A percentile compares a stretch with the other conserved stretches of the same genome.
phyloP scores from a whole-genome alignment of 2,888 invertebrate genomes.

The Thereva nobilitata region DNA sequence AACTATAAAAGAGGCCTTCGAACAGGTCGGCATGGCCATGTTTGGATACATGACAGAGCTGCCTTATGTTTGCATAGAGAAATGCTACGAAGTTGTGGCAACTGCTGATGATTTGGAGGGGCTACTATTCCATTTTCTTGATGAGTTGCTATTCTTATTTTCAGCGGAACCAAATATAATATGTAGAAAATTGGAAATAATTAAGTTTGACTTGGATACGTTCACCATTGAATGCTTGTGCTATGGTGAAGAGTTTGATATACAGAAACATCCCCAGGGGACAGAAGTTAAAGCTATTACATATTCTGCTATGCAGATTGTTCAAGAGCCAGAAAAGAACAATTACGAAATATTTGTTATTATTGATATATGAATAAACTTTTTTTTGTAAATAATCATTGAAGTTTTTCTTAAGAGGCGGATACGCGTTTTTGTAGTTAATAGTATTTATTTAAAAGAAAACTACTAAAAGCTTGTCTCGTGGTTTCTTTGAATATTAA shows the following conservation, averaged over 20 bases:
- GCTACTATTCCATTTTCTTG: conserved; percentile 88
- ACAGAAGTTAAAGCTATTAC: conserved; percentile 99
- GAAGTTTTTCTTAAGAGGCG: conserved; percentile 26
- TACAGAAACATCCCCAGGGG: conserved; percentile 95
- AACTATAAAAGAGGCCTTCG: conserved; percentile 84
- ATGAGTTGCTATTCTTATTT: conserved; percentile 92
- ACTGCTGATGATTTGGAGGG: conserved; percentile 87
- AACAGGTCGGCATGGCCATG: conserved; percentile 95
- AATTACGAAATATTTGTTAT: conserved; percentile 93
- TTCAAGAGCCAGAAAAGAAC: conserved; percentile 71
- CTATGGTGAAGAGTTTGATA: conserved; percentile 92
- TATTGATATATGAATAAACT: conserved; percentile 79
- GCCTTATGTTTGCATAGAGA: conserved; percentile 77
- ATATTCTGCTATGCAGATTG: conserved; percentile 97
- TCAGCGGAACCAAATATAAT: conserved; percentile 89
- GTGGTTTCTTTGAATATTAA: too few relatives aligned
- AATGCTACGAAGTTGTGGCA: conserved; percentile 81
- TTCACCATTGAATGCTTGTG: conserved; percentile 79
- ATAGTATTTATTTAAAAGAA: too few relatives aligned
- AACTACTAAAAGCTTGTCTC: too few relatives aligned
- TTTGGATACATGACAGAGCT: conserved; percentile 97
- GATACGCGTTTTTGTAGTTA: too few relatives aligned
- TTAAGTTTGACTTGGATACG: conserved; percentile 81
- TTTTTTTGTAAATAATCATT: conserved; percentile 26
- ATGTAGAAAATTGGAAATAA: conserved; percentile 83